Base-by-base conservation (phyloP, 2,113 vertebrate species). In the Nymphicus hollandicus region DNA sequence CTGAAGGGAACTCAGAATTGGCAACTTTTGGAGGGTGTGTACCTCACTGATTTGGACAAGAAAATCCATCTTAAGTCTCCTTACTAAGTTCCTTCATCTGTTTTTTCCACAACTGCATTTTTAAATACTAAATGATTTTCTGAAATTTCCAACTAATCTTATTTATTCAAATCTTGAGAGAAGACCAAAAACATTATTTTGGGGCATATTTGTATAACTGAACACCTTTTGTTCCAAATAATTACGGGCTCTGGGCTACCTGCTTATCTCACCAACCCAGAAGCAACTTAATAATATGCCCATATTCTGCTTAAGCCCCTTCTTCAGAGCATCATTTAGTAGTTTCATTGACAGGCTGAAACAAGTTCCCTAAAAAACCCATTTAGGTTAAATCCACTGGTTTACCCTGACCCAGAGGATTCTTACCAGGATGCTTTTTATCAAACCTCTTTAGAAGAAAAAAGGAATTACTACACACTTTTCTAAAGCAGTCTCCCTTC, bases 181-280 rank as follows among this genome's bases (percentile, higher is more conserved):
- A 84, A 93, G 66, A 66, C 17, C 12, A 60, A 81, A 83, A 31
- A 47, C 35, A 17, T 27, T 14, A 24, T 86, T 61, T 11, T 15
- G 81, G 43, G 74, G 33, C 3, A 1, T 4, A 23, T 81, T 92
- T 39, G 31, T 35, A 52, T 22, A 50, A 53, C 2, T 4, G 52
- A 95, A 29, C 43, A 64, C 37, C 63, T 89, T 77, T 73, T 81
- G 35, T 35, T 91, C 43, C 49, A 65, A 47, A 44, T 84, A 71
- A 91, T 70, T 0, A 50, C 17, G 31, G 70, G 43, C 69, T 87
- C 23, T 7, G 25, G 84, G 91, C 65, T 91, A 16, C 43, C 33
- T 71, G 37, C 65, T 96, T 95, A 94, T 91, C 96, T 85, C 78
- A 12, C 6, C 81, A 79, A 11, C 33, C 65, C 89, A 94, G 89